Evolutionary conservation across 2,888 invertebrate species (phyloP).

Genomic region (Lissonota sp.): DNA sequence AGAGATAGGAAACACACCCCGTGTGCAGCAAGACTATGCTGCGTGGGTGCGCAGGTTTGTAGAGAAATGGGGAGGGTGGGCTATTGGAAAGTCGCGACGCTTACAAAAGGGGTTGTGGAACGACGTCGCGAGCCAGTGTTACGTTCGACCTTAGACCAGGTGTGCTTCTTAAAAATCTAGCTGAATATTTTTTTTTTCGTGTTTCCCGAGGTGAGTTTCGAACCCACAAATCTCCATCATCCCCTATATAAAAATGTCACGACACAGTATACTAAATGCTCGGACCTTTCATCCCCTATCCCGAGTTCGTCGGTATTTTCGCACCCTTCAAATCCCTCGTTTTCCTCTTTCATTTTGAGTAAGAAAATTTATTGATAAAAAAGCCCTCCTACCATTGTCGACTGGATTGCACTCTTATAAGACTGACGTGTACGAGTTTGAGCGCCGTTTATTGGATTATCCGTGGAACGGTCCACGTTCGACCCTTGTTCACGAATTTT

Average conservation of each 20-base stretch:
- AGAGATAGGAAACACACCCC: slow-evolving; percentile 19
- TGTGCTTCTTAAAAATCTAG: slow-evolving; percentile 45
- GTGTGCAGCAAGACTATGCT: slow-evolving; percentile 72
- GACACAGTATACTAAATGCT: no score
- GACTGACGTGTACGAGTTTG: background rate
- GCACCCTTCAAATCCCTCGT: no score
- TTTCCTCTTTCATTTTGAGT: no score
- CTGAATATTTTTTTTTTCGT: slow-evolving; percentile 39
- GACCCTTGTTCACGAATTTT: slow-evolving; percentile 6
- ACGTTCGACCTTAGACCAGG: slow-evolving; percentile 70
- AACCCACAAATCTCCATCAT: slow-evolving; percentile 23
- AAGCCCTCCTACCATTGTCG: no score
- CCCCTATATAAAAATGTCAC: no score
- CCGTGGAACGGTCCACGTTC: slow-evolving; percentile 59
- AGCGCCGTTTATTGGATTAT: slow-evolving; percentile 50
- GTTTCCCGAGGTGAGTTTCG: slow-evolving; percentile 59
- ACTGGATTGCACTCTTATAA: no score
- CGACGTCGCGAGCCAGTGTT: slow-evolving; percentile 79
- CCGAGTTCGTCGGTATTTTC: no score
- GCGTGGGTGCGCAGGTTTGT: slow-evolving; percentile 77
- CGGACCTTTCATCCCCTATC: no score
- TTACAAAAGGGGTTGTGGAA: slow-evolving; percentile 81
- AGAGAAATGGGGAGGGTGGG: background rate
- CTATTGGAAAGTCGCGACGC: slow-evolving; percentile 54
- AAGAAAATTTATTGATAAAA: no score